Percentiles rank a stretch among this genome's conserved stretches.
Evolutionary conservation across 2,113 vertebrate species (phyloP).

Genomic region (Gyps fulvus): DNA sequence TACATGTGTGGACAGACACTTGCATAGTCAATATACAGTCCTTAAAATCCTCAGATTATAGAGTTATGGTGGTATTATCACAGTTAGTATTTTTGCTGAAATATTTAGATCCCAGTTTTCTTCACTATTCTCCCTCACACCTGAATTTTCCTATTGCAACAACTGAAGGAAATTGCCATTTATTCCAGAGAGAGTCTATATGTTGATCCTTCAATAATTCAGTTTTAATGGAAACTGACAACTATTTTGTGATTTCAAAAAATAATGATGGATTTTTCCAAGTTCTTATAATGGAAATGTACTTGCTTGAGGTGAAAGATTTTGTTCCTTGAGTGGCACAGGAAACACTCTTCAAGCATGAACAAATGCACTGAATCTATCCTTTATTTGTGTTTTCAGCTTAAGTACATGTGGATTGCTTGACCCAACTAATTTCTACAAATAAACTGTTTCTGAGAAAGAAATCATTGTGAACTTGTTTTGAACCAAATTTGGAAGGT

Average conservation of each 20-base stretch:
- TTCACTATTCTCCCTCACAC: background rate
- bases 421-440: background rate
- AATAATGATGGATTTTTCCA: background rate
- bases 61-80: background rate
- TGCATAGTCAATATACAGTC: background rate
- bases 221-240: background rate
- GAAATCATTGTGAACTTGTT: background rate
- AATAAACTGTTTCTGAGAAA: background rate
- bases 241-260: background rate
- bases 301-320: background rate
- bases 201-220: background rate
- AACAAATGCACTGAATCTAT: background rate
- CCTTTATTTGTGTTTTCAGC: background rate
- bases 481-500: background rate
- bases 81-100: background rate
- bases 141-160: background rate
- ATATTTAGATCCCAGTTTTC: background rate
- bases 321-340: background rate
- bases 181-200: background rate
- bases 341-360: background rate
- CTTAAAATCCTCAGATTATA: background rate
- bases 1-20: background rate
- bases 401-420: background rate
- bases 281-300: background rate
- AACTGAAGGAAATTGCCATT: background rate